Base-by-base conservation (phyloP, 2,113 vertebrate genomes). In the Hemichromis elongatus region DNA sequence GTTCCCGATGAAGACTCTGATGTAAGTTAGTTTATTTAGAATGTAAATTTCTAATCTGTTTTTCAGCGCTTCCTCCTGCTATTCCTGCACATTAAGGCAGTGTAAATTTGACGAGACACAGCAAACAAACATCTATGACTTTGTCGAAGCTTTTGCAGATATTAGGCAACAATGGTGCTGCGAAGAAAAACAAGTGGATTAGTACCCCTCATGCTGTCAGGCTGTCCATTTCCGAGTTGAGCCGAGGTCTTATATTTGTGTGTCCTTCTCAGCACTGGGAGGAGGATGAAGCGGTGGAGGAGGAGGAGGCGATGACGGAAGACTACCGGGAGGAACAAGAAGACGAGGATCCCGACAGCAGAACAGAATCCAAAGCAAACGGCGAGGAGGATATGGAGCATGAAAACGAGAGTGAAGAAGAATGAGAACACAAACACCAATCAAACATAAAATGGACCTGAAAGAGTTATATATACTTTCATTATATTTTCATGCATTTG, bases 391-490 rank as follows among this genome's bases (percentile, higher is more conserved):
- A 99, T 89, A 96, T 97, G 95, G 98, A 99, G 70, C 97, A 96
- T 16, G 98, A 96, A 73, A 98, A 98, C 4, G 98, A 98, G 95
- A 99, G 99, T 50, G 99, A 99, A 95, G 98, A 99, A 91, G 98
- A 99, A 92, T 99, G 96, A 96, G 85, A 78, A 5, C 19, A 13
- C 61, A 84, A 56, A 79, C 4, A 11, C 68, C 54, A 86, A 66
- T 82, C 57, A 61, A 66, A 88, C 75, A 81, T 30, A 77, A 90
- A 83, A 94, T 61, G 94, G 94, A 95, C 93, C 79, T 89, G 82
- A 94, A 91, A 95, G 92, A 95, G 95, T 95, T 95, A 93, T 95
- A 95, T 95, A 93, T 95, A 91, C 91, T 94, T 95, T 94, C 89
- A 90, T 97, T 96, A 96, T 95, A 95, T 95, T 96, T 96, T 92